A percentile compares a stretch with the other conserved stretches of the same genome.
Evolutionary conservation across 2,797 vertebrate genomes (phyloP).

Genomic region (Aselliscus stoliczkanus): DNA sequence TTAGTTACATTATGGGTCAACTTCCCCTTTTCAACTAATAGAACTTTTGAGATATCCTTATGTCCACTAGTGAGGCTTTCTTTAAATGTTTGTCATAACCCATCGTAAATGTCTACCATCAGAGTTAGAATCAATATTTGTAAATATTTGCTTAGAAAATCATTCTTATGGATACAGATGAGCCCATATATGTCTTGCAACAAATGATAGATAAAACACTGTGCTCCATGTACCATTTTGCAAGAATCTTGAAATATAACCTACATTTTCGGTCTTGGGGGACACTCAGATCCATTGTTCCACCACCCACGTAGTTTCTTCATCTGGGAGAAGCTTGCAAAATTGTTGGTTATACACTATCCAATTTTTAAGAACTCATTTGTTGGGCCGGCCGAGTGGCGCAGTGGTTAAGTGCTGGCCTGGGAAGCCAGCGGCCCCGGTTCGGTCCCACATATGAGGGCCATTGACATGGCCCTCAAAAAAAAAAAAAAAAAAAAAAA

Average conservation of each 20-base stretch:
- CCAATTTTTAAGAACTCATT: not conserved
- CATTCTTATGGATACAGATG: not conserved
- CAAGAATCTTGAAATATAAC: not conserved
- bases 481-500: no score
- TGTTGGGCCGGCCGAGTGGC: no score
- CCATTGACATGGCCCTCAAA: no score
- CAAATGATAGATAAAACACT: not conserved
- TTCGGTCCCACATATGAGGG: no score
- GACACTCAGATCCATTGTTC: not conserved
- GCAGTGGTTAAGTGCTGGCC: no score
- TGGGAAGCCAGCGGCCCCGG: no score
- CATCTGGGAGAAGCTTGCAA: not conserved
- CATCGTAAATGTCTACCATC: not conserved
- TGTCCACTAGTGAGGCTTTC: not conserved
- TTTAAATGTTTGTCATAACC: not conserved
- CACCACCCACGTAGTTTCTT: not conserved
- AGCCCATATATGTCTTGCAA: not conserved
- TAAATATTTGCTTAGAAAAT: conserved; percentile 50
- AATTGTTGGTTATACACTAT: not conserved
- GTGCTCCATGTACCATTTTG: not conserved
- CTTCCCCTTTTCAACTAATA: not conserved
- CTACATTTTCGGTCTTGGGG: not conserved
- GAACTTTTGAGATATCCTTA: not conserved
- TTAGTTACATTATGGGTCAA: not conserved
- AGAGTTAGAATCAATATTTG: conserved; percentile 19